Evolutionary conservation across 2,888 invertebrate genomes (phyloP).

Genomic region (Platynereis dumerilii): DNA sequence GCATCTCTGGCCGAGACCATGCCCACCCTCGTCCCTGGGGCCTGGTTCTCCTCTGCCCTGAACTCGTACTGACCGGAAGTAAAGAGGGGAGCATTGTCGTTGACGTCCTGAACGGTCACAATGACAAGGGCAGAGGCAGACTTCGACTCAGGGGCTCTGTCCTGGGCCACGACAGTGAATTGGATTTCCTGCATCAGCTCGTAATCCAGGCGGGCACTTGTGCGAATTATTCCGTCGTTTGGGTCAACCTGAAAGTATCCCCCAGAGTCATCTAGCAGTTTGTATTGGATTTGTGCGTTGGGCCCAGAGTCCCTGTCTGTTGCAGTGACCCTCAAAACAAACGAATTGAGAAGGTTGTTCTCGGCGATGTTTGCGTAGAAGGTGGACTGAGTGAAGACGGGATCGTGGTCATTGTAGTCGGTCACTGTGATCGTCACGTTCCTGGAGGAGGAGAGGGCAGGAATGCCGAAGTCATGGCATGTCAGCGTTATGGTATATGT

Average conservation of each 20-base stretch:
- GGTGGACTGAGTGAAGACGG: constrained; percentile 7
- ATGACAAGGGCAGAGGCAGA: constrained; percentile 83
- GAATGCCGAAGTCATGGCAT: constrained; percentile 13
- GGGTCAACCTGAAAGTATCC: constrained; percentile 9
- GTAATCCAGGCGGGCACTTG: constrained; percentile 16
- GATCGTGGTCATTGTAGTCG: constrained; percentile 23
- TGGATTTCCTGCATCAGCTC: constrained; percentile 13
- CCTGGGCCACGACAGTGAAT: constrained; percentile 80
- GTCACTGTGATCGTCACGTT: constrained; percentile 9
- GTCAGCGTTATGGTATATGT: background rate
- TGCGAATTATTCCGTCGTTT: constrained; percentile 1
- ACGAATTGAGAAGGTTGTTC: constrained; percentile 19
- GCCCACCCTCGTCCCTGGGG: constrained; percentile 18
- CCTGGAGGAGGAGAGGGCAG: background rate
- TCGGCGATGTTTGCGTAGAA: constrained; percentile 12
- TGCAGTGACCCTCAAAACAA: constrained; percentile 17
- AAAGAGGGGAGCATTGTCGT: constrained; percentile 30
- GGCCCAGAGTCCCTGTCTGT: constrained; percentile 11
- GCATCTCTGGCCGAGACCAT: constrained; percentile 16
- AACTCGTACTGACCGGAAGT: constrained; percentile 9
- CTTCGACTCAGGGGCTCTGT: constrained; percentile 80
- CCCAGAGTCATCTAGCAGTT: constrained; percentile 6
- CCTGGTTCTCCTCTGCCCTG: constrained; percentile 29
- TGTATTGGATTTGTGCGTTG: constrained; percentile 8
- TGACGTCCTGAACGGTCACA: constrained; percentile 24